Evolutionary conservation across 2,888 invertebrate genomes (phyloP), one percentile per base, ranked within the genome.

Genomic region (Drosophila sordidula): DNA sequence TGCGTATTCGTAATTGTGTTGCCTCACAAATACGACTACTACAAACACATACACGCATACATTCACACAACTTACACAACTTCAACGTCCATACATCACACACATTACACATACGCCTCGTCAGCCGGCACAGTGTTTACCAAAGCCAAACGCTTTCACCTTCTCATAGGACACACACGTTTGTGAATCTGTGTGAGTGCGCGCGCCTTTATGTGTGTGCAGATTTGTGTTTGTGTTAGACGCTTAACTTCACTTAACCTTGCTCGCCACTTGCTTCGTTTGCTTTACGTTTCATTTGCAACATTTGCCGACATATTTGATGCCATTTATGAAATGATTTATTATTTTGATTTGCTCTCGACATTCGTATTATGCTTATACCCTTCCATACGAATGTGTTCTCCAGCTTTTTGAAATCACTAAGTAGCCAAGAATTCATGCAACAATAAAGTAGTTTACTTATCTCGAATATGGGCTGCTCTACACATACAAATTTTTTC

Each of bases 301-400:
- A 86, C 90, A 89, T 88, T 90, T 90, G 90, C 87, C 88, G 86
- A 87, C 85, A 83, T 87, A 85, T 85, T 84, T 87, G 87, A 87
- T 85, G 85, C 85, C 85, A 86, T 86, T 86, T 87, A 80, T 70
- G 86, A 78, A 80, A 85, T 83, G 86, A 86, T 86, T 87, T 87
- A 86, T 86, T 87, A 86, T 86, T 87, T 87, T 85, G 87, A 86
- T 87, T 87, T 86, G 76, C 83, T 80, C 69, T 82, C 83, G 75
- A 84, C 85, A 82, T 75, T 71, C 76, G 66, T 74, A 70, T 78
- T 75, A 68, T 67, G 54, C 49, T 36, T n/a, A 73, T 75, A 66
- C 65, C 38, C 75, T 70, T 36, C 25, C 36, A 41, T 8, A 9
- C 5, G n/a, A 38, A 1, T 18, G 18, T 44, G 25, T n/a, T 36